Conservation (phyloP, 2,113 vertebrate species). For the Tachysurus vachellii region DNA sequence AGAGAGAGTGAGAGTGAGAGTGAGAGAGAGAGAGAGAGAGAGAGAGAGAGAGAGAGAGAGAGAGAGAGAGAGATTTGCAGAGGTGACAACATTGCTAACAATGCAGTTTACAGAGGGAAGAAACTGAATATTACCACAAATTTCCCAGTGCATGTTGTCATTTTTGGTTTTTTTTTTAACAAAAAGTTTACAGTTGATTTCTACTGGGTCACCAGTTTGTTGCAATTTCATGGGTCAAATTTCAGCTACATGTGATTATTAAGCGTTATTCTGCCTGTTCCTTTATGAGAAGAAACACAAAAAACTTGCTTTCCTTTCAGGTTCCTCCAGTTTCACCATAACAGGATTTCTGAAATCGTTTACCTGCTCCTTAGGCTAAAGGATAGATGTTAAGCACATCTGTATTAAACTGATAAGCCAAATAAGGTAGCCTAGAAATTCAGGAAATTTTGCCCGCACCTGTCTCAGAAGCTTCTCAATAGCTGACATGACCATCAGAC, state of each 20-base stretch:
- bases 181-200: neutral
- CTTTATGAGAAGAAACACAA: neutral
- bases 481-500: conserved; percentile 98
- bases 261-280: neutral
- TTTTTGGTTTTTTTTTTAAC: no score
- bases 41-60: no score
- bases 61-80: neutral
- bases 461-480: conserved; percentile 88
- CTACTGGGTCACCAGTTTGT: neutral
- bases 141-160: neutral
- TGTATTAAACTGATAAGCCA: neutral
- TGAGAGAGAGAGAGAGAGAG: no score
- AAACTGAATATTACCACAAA: neutral
- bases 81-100: neutral
- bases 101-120: neutral
- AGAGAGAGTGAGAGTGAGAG: no score
- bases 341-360: neutral
- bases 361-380: neutral
- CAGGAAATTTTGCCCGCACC: conserved; percentile 65
- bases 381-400: neutral
- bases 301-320: neutral
- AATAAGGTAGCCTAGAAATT: neutral
- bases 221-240: neutral
- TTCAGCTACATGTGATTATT: neutral
- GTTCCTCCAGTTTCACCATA: neutral